phyloP scores from a whole-genome alignment of 2,888 invertebrate species.

The Dolichomitus sp. region DNA sequence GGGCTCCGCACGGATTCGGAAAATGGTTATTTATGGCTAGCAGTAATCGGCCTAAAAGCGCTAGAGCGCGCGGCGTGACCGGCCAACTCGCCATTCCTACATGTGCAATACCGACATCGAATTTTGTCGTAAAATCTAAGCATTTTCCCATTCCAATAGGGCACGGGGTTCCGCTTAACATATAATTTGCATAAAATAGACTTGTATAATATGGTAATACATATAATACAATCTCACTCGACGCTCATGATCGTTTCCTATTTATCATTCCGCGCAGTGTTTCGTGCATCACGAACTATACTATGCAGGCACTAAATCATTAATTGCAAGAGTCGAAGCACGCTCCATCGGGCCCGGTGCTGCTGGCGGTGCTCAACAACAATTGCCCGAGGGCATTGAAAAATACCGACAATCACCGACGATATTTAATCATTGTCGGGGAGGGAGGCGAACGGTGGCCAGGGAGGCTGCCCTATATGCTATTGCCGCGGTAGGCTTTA shows the following conservation, averaged over 20 bases:
- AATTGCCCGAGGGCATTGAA: slow-evolving; percentile 59
- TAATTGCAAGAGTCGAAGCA: slow-evolving; percentile 49
- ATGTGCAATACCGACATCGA: not conserved
- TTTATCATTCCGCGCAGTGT: slow-evolving; percentile 42
- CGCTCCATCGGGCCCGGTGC: slow-evolving; percentile 21
- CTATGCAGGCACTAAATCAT: slow-evolving; percentile 53
- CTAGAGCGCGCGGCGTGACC: not conserved
- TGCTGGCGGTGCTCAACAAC: slow-evolving; percentile 56
- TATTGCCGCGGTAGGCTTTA: slow-evolving; percentile 64
- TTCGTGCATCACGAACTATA: slow-evolving; percentile 46
- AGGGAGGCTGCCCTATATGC: slow-evolving; percentile 46
- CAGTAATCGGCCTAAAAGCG: slow-evolving; percentile 17
- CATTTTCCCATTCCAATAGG: not conserved
- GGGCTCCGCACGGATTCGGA: slow-evolving; percentile 39
- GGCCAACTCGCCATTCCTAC: not conserved
- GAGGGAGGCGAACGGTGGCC: slow-evolving; percentile 13
- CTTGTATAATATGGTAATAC: not conserved
- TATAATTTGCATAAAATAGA: slow-evolving; percentile 17
- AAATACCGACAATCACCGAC: slow-evolving; percentile 63
- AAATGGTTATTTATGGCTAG: slow-evolving; percentile 64
- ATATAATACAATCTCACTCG: slow-evolving; percentile 34
- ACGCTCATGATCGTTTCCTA: slow-evolving; percentile 29
- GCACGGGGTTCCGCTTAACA: slow-evolving; percentile 7
- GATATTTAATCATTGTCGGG: slow-evolving; percentile 63
- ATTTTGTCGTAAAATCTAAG: not conserved